Percentiles rank a stretch among this genome's conserved stretches.
phyloP scores from a whole-genome alignment of 2,888 invertebrate species.

The Drosophila mercatorum region DNA sequence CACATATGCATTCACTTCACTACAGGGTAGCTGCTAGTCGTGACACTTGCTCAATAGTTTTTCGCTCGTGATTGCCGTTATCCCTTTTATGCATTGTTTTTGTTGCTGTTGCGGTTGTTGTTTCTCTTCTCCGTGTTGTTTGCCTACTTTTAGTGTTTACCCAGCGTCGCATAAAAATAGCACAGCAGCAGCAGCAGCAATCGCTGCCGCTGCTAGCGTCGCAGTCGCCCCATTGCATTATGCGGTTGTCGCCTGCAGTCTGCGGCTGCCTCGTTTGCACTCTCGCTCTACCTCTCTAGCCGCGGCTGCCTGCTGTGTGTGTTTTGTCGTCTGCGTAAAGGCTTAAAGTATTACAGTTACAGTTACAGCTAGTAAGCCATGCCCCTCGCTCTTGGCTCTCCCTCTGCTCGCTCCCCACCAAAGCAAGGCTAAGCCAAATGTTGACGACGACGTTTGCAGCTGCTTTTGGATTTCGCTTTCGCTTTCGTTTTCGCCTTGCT shows the following conservation, averaged over 20 bases:
- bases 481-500: slow-evolving; percentile 28
- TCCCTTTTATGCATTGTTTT: slow-evolving; percentile 15
- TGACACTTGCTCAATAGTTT: not conserved
- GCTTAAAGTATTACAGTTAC: slow-evolving; percentile 79
- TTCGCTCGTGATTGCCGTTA: slow-evolving; percentile 2
- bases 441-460: slow-evolving; percentile 74
- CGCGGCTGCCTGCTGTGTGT: slow-evolving; percentile 27
- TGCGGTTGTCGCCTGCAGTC: slow-evolving; percentile 68
- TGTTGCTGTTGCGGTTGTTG: slow-evolving; percentile 31
- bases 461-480: slow-evolving; percentile 56
- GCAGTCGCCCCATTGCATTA: slow-evolving; percentile 65
- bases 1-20: not conserved
- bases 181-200: slow-evolving; percentile 43
- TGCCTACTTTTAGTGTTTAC: slow-evolving; percentile 77
- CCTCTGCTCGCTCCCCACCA: not conserved
- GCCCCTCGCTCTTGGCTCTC: not conserved
- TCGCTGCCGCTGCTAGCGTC: slow-evolving; percentile 27
- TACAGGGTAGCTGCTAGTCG: slow-evolving; percentile 1
- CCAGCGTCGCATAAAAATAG: slow-evolving; percentile 76
- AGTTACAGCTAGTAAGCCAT: slow-evolving; percentile 51
- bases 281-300: not conserved
- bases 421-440: slow-evolving; percentile 67
- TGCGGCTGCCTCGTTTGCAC: slow-evolving; percentile 3
- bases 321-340: slow-evolving; percentile 73
- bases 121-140: slow-evolving; percentile 42